A percentile compares a stretch with the other conserved stretches of the same genome.
Evolutionary conservation across 2,113 vertebrate genomes (phyloP).

Genomic region (Macrotus californicus): DNA sequence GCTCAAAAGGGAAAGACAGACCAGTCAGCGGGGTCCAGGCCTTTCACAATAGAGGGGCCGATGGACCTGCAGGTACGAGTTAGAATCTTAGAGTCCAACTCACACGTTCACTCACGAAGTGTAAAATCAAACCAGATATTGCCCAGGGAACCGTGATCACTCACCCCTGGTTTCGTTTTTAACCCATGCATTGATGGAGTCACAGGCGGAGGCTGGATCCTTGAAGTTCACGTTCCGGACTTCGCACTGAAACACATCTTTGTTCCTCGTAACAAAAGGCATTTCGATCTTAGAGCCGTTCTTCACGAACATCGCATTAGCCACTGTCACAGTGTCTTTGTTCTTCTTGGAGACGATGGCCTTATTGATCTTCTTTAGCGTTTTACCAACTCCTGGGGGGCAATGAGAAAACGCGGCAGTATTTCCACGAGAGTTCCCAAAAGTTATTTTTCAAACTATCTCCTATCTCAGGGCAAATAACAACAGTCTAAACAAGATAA

Average conservation of each 20-base stretch:
- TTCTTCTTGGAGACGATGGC: conserved; percentile 90
- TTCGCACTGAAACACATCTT: conserved; percentile 90
- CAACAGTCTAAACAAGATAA: not conserved
- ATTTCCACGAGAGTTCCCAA: not conserved
- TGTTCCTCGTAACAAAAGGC: conserved; percentile 87
- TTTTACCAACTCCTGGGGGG: conserved; percentile 88
- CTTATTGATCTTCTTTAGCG: conserved; percentile 93
- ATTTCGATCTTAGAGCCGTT: conserved; percentile 85
- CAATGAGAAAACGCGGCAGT: conserved; percentile 51
- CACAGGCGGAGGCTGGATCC: conserved; percentile 81
- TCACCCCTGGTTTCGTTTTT: conserved; percentile 91
- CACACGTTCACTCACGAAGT: not conserved
- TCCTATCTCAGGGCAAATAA: not conserved
- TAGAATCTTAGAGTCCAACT: not conserved
- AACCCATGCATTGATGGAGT: conserved; percentile 92
- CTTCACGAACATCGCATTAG: conserved; percentile 90
- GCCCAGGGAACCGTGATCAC: not conserved
- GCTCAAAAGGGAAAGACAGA: not conserved
- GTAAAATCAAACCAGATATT: accelerated
- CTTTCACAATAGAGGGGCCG: accelerated
- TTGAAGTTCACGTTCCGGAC: conserved; percentile 85
- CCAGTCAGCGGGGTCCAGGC: not conserved
- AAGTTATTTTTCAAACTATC: not conserved
- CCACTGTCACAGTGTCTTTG: conserved; percentile 88
- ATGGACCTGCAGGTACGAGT: accelerated